Base-by-base conservation (phyloP, 2,113 vertebrate genomes). In the Athene cunicularia region DNA sequence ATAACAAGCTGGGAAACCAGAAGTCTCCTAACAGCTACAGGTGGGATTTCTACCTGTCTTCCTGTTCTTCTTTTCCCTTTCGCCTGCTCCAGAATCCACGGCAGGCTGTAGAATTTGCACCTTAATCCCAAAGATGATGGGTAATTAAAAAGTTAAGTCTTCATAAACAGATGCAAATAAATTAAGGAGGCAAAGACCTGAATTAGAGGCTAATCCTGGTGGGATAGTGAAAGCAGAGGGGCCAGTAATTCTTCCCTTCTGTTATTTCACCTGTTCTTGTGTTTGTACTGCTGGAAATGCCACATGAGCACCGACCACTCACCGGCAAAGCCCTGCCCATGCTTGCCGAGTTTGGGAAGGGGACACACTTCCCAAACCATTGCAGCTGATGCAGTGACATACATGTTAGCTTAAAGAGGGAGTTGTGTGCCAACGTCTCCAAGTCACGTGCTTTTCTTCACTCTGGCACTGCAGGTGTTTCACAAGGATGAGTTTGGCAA, bases 81-180 rank as follows among this genome's bases (percentile, higher is more conserved):
- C 0, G 0, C 26, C 45, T 55, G 56, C 67, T 89, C 56, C 75
- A 73, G 39, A 71, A 55, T 66, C 47, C 52, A 33, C 0, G 0
- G 14, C 58, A 75, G 88, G 43, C 62, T 79, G 68, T 68, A 73
- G 66, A 93, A 91, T 66, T 95, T 91, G 76, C 62, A 95, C 77
- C 87, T 93, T 96, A 95, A 97, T 95, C 84, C 77, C 32, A 23
- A 64, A 91, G 84, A 95, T 70, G 71, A 80, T 88, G 77, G 77
- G 77, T 77, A 93, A 95, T 97, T 97, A 93, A 94, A 96, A 97
- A 87, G 70, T 59, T 95, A 95, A 95, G 75, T 96, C 95, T 91
- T 63, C 59, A 86, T 59, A 93, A 93, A 86, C 66, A 90, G 81
- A 87, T 95, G 73, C 91, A 95, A 80, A 95, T 97, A 91, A 91